Conservation (phyloP, 1,140 invertebrate genomes). For the Macrobrachium nipponense region DNA sequence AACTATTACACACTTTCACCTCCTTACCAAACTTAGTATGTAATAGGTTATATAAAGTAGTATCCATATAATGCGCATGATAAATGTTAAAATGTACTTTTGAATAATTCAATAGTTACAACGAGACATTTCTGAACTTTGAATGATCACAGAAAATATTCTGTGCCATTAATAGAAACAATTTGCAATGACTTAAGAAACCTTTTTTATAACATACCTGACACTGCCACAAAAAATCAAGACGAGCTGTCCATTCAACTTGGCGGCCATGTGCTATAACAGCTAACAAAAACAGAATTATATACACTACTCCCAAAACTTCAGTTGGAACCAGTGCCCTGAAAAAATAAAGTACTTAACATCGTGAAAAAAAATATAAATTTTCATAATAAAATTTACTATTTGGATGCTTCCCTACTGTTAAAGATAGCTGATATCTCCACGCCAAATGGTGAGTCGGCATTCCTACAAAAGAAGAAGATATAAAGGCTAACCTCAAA, state of each 20-base stretch:
- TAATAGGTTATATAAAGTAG: too few relatives aligned
- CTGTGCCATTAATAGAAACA: background rate
- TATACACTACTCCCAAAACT: conserved; percentile 45
- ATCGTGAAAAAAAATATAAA: too few relatives aligned
- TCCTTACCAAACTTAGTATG: background rate
- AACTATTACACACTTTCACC: too few relatives aligned
- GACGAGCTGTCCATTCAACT: conserved; percentile 66
- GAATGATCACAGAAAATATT: too few relatives aligned
- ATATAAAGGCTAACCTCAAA: too few relatives aligned
- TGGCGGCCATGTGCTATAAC: conserved; percentile 65
- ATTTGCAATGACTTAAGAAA: background rate
- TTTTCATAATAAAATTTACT: background rate
- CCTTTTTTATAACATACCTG: conserved; percentile 68
- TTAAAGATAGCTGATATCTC: too few relatives aligned
- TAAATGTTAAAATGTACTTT: too few relatives aligned
- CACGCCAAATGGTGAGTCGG: too few relatives aligned
- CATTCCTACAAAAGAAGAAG: too few relatives aligned
- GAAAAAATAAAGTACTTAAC: conserved; percentile 12
- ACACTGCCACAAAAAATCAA: conserved; percentile 84
- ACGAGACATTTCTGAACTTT: too few relatives aligned
- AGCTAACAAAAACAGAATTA: conserved; percentile 41
- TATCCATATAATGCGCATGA: too few relatives aligned
- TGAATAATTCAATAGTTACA: too few relatives aligned
- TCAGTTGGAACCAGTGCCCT: conserved; percentile 53
- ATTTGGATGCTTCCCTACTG: background rate